Evolutionary conservation across 2,113 vertebrate species (phyloP).

Genomic region (Tamias sibiricus): DNA sequence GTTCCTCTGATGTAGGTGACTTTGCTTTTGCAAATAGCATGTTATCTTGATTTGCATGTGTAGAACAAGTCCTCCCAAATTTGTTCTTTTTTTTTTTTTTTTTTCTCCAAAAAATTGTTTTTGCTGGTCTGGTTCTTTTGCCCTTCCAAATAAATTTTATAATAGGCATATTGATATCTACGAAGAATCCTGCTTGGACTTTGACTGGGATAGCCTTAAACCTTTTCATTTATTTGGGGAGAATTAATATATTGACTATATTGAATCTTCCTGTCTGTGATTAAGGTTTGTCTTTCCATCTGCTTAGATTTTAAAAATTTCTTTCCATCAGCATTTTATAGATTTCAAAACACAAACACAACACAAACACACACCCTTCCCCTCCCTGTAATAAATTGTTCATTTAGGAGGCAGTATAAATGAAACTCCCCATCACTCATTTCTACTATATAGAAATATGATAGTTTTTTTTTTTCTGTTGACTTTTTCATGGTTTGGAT

Average conservation of each 20-base stretch:
- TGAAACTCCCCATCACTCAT: neutral
- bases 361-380: no score
- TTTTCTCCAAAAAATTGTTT: neutral
- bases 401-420: neutral
- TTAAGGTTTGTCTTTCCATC: neutral
- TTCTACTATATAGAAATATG: neutral
- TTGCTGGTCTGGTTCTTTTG: neutral
- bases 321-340: conserved; percentile 1
- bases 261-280: neutral
- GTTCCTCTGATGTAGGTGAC: neutral
- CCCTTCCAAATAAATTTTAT: neutral
- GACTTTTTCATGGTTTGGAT: neutral
- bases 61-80: neutral
- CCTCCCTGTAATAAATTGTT: neutral
- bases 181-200: conserved; percentile 9
- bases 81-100: neutral
- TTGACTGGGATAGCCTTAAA: neutral
- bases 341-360: no score
- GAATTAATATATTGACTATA: neutral
- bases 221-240: neutral
- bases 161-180: neutral
- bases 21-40: neutral
- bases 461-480: neutral
- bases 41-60: neutral
- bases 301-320: neutral